Evolutionary conservation across 2,113 vertebrate species (phyloP).

Genomic region (Thalassarche chlororhynchos): DNA sequence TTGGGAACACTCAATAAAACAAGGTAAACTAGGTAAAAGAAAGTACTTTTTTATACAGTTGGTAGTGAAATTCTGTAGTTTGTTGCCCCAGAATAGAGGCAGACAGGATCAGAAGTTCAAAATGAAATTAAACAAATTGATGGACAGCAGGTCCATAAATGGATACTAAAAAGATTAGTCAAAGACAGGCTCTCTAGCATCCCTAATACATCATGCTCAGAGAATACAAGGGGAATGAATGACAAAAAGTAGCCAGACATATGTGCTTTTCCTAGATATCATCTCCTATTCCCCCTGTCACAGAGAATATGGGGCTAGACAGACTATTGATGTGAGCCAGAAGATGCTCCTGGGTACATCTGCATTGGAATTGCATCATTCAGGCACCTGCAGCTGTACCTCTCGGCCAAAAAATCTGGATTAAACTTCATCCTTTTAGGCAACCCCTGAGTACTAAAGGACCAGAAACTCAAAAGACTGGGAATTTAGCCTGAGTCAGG

Average conservation of each 20-base stretch:
- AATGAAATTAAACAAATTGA: conserved; percentile 27
- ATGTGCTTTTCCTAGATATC: not conserved
- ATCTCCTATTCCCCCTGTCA: not conserved
- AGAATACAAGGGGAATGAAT: not conserved
- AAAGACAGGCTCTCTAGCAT: not conserved
- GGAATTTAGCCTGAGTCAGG: not conserved
- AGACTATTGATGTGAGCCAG: not conserved
- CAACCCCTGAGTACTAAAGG: not conserved
- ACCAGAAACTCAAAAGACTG: not conserved
- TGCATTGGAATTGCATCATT: not conserved
- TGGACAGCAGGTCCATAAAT: not conserved
- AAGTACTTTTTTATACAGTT: not conserved
- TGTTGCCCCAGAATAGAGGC: not conserved
- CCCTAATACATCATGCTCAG: not conserved
- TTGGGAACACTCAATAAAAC: not conserved
- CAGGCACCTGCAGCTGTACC: not conserved
- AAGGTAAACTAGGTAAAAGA: not conserved
- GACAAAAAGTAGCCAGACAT: not conserved
- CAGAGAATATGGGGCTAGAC: not conserved
- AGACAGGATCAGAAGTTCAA: conserved; percentile 13
- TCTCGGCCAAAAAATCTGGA: not conserved
- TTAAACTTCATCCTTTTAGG: not conserved
- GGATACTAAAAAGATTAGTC: conserved; percentile 42
- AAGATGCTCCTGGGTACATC: not conserved
- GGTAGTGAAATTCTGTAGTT: not conserved